Evolutionary conservation across 2,113 vertebrate species (phyloP), one percentile per base, ranked within the genome.

Genomic region (Myocastor coypus): DNA sequence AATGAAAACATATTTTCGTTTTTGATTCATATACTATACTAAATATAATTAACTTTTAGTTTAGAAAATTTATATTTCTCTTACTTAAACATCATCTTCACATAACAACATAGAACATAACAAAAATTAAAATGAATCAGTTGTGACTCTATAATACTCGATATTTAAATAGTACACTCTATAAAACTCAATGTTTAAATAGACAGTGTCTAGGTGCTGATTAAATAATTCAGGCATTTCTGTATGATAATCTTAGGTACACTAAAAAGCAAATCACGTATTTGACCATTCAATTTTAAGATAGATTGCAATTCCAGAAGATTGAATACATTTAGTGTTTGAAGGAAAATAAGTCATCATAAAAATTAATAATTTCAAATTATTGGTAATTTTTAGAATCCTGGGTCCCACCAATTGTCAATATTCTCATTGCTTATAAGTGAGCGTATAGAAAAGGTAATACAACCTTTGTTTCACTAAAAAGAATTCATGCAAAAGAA

Each of bases 201-300:
- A n/a, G 40, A 42, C 7, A 87, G 32, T 73, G 40, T 57, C 11
- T 68, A 55, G 14, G 10, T 89, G 93, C 22, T 63, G 9, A 13
- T 83, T 78, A 89, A 68, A 77, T 87, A 87, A 83, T 24, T 57
- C 68, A 89, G 68, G 5, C 52, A 30, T 75, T 87, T 89, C 82
- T 91, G 17, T 57, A 40, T 63, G 86, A 1, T 55, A 87, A 64
- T 96, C 37, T 77, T 73, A 40, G 30, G 10, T 42, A 24, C 32
- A 57, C 5, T 73, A 50, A 94, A 91, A 30, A 87, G 7, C 69
- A 63, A 83, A 34, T 50, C 89, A 83, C 26, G 82, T 12, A 20
- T 80, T 66, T 80, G 42, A 42, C 11, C 34, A 80, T 94, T 97
- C 26, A 59, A 28, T 92, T 92, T 95, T 73, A 92, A 92, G 19